These are phyloP conservation scores for Epizoanthus illoricatus DNA, from an alignment of 92 coral and sea anemone species.

Conservation along the genomic window DNA sequence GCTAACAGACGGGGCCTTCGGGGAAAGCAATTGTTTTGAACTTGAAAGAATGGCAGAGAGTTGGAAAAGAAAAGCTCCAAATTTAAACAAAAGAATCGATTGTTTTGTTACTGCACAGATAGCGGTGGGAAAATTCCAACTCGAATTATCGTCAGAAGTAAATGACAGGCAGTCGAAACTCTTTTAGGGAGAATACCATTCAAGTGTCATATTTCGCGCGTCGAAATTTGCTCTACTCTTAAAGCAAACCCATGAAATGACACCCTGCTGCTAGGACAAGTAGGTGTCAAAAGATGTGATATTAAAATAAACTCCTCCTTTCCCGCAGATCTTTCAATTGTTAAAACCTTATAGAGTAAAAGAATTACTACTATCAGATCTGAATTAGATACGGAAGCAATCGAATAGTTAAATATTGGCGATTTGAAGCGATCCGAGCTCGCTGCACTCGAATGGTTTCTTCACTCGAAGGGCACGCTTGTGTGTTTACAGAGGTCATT, in stretches of 20 bases:
- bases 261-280: slow-evolving; percentile 31
- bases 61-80: not conserved
- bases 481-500: slow-evolving; percentile 83
- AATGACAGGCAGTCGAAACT: not conserved
- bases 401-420: not conserved
- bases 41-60: slow-evolving; percentile 20
- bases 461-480: slow-evolving; percentile 36
- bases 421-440: not conserved
- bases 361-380: not conserved
- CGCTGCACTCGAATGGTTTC: slow-evolving; percentile 26
- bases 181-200: not conserved
- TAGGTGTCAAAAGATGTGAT: slow-evolving; percentile 38
- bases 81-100: slow-evolving; percentile 17
- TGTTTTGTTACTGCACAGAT: slow-evolving; percentile 11
- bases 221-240: not conserved
- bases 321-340: not conserved
- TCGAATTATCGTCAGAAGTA: not conserved
- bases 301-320: slow-evolving; percentile 7
- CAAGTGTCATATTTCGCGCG: not conserved
- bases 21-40: slow-evolving; percentile 13
- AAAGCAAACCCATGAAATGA: not conserved
- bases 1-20: slow-evolving; percentile 29
- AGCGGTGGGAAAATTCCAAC: slow-evolving; percentile 23
- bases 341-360: not conserved
- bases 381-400: not conserved